A percentile compares a stretch with the other conserved stretches of the same genome.
Conservation (phyloP, 2,113 vertebrate genomes). For the Mirza zaza region DNA sequence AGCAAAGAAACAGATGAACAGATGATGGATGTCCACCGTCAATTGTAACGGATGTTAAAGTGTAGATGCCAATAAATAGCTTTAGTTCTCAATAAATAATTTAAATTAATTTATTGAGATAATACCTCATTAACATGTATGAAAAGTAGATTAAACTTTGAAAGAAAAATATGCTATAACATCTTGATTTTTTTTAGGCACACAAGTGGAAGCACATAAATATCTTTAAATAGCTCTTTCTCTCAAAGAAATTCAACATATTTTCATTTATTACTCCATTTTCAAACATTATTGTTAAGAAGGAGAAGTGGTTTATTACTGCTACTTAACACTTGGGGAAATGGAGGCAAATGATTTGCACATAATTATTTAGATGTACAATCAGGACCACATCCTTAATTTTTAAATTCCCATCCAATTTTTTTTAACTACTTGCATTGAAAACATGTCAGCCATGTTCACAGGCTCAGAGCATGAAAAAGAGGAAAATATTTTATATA, state of each 20-base stretch:
- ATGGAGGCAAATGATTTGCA: neutral
- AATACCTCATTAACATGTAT: neutral
- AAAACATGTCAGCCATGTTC: neutral
- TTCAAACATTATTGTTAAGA: neutral
- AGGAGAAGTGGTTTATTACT: neutral
- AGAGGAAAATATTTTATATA: neutral
- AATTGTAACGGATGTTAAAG: neutral
- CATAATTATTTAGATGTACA: neutral
- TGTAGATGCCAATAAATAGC: neutral
- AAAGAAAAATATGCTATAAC: neutral
- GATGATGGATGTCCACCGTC: neutral
- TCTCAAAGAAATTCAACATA: neutral
- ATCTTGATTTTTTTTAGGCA: neutral
- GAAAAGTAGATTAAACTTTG: neutral
- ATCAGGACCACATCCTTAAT: neutral
- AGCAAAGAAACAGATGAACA: neutral
- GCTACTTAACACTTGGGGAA: neutral
- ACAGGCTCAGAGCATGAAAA: neutral
- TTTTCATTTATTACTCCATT: neutral
- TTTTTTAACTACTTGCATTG: neutral
- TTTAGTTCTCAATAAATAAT: neutral
- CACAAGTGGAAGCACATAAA: neutral
- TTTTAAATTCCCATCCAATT: neutral
- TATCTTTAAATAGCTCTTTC: neutral
- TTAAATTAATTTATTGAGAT: neutral